Percentiles rank a stretch among this genome's conserved stretches.
Evolutionary conservation across 2,888 invertebrate genomes (phyloP).

Genomic region (Mythimna ferrago): DNA sequence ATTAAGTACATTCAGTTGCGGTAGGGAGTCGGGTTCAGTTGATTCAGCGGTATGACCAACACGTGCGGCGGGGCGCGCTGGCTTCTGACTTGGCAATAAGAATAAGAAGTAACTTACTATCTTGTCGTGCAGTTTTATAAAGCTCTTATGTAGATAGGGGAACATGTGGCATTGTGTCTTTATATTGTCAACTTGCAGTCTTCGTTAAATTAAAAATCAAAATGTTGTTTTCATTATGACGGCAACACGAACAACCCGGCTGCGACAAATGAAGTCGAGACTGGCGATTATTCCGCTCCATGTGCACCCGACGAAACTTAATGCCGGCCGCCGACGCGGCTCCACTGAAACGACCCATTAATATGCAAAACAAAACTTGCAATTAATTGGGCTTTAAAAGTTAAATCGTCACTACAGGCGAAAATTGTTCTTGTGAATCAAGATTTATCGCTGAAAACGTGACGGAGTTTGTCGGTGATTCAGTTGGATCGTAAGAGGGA

Average conservation of each 20-base stretch:
- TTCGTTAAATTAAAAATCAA: conserved; percentile 10
- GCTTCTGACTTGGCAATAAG: conserved; percentile 76
- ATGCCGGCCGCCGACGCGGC: conserved; percentile 69
- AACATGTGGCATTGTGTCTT: conserved; percentile 5
- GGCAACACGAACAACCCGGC: conserved; percentile 41
- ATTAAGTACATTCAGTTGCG: conserved; percentile 89
- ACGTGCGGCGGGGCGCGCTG: conserved; percentile 75
- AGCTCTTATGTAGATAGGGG: conserved; percentile 3
- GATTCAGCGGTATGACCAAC: conserved; percentile 85
- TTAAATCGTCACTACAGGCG: conserved; percentile 74
- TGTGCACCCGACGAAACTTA: conserved; percentile 76
- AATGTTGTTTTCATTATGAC: conserved; percentile 37
- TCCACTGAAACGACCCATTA: conserved; percentile 75
- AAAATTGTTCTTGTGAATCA: conserved; percentile 72
- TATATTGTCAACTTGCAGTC: neutral
- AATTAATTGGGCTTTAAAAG: conserved; percentile 80
- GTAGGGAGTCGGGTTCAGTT: conserved; percentile 81
- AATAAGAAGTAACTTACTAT: conserved; percentile 72
- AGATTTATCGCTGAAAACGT: conserved; percentile 74
- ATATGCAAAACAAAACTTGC: conserved; percentile 83
- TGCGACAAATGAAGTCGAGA: conserved; percentile 76
- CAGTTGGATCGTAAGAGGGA: conserved; percentile 33
- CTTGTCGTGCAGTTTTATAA: conserved; percentile 30
- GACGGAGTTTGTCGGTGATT: conserved; percentile 60
- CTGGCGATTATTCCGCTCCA: conserved; percentile 77